Evolutionary conservation across 2,113 vertebrate species (phyloP), one percentile per base, ranked within the genome.

Genomic region (Stigmatopora nigra): DNA sequence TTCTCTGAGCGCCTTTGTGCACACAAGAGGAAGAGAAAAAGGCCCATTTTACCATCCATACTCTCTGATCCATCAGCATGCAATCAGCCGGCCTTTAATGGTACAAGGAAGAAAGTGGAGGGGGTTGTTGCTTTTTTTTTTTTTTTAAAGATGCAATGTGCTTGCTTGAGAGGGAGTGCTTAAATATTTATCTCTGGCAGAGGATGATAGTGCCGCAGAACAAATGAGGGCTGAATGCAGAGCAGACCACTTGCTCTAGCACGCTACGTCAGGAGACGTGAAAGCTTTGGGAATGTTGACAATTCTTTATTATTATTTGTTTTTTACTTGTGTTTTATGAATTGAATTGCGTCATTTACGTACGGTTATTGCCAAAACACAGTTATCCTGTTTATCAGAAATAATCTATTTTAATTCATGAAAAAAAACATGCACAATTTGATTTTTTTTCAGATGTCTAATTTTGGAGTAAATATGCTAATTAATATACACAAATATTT

Each of bases 11-110:
- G 64, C 73, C 66, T 80, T 63, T 63, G 65, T 48, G 51, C 80
- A 72, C 76, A 78, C 77, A 73, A 80, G 49, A 75, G 72, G 74
- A 69, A 74, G 77, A 74, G 75, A 67, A 73, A 68, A 79, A 12
- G 70, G 68, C 76, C 76, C 69, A 78, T 86, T 76, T 73, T 62
- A 25, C 76, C 38, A 20, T 61, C 66, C 81, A 78, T 78, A 66
- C 61, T 58, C 71, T 69, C 77, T 68, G 77, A 86, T 86, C 82
- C 86, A 74, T 84, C 20, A 60, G 69, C 47, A 70, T 79, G 38
- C 83, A 79, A 44, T 83, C 67, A 82, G 76, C 87, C 84, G 66
- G 78, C 77, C 65, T 82, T 84, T 84, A 86, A 80, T 84, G 69
- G 79, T 48, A 25, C 5, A 14, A 70, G 67, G 70, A 61, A 49